These are phyloP conservation scores for Theonella swinhoei DNA, from an alignment of 37 sponge, comb jelly and placozoan genomes.

Conservation along the genomic window DNA sequence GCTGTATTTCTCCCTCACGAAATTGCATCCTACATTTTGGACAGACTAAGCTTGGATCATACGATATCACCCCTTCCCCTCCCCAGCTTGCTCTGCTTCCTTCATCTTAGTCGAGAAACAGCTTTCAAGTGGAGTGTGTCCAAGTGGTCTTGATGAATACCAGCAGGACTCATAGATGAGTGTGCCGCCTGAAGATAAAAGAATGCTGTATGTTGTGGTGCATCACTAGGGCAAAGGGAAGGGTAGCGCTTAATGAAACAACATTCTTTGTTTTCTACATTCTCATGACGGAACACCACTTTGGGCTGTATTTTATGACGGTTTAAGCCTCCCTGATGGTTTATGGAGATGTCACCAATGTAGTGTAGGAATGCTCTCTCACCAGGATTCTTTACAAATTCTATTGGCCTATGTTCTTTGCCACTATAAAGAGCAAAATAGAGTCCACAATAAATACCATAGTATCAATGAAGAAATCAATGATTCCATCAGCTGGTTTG, in stretches of 20 bases:
- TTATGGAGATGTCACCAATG: conserved; percentile 37
- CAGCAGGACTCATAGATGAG: neutral
- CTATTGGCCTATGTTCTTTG: conserved; percentile 21
- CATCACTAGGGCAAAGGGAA: conserved; percentile 4
- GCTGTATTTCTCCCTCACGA: conserved; percentile 62
- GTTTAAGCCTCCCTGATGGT: conserved; percentile 41
- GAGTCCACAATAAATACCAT: conserved; percentile 32
- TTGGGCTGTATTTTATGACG: conserved; percentile 2
- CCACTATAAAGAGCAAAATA: conserved; percentile 41
- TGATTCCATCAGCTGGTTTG: neutral
- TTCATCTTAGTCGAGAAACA: neutral
- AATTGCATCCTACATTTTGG: conserved; percentile 38
- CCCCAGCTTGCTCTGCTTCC: neutral
- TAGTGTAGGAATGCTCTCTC: conserved; percentile 26
- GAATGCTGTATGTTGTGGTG: neutral
- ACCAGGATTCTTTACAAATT: neutral
- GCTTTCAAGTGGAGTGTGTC: conserved; percentile 1
- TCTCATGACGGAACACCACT: conserved; percentile 25
- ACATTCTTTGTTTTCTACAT: neutral
- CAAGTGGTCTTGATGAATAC: conserved; percentile 14
- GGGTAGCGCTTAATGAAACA: conserved; percentile 19
- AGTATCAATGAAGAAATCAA: conserved; percentile 19
- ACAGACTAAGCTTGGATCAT: conserved; percentile 61
- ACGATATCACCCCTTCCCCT: conserved; percentile 7
- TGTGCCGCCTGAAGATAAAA: conserved; percentile 11